Evolutionary conservation across 2,113 vertebrate species (phyloP), one percentile per base, ranked within the genome.

Genomic region (Circaetus gallicus): DNA sequence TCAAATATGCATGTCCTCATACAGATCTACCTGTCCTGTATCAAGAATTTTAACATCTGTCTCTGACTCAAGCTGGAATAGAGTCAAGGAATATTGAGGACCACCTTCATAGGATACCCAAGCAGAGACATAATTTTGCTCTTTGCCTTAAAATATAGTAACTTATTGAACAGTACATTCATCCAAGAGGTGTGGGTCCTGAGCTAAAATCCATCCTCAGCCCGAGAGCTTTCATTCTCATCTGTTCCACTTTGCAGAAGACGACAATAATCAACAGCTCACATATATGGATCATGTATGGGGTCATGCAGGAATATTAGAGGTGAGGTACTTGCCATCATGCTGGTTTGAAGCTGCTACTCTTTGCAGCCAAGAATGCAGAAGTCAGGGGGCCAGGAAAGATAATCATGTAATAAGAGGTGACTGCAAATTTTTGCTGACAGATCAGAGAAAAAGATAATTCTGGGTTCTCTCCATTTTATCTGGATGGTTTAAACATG

Each of bases 71-170:
- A 45, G 25, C 29, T 69, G 59, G 31, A 72, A 63, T 2, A 21
- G 16, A 56, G 13, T 29, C 32, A 65, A 80, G 38, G 34, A n/a
- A n/a, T 38, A 10, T 14, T 24, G 13, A 86, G 34, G 66, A 50
- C 1, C 12, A 31, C 2, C 10, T 55, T 55, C 53, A n/a, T 9
- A 55, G 7, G 42, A 22, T 36, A 76, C 6, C 26, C 43, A 69
- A 69, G 22, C 13, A 50, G 1, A 63, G 25, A 18, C 32, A 45
- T 1, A 1, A 25, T 0, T 56, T 43, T 31, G 58, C 20, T 32
- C 26, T 89, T 61, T 49, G 7, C 26, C 58, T 53, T 73, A 40
- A 83, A 80, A 77, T 47, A 6, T 8, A 38, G 10, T 13, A 63
- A 52, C 12, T 40, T 14, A 11, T 16, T 47, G 49, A 80, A 43